Base-by-base conservation (phyloP, 2,888 invertebrate species). In the Endomychus coccineus region DNA sequence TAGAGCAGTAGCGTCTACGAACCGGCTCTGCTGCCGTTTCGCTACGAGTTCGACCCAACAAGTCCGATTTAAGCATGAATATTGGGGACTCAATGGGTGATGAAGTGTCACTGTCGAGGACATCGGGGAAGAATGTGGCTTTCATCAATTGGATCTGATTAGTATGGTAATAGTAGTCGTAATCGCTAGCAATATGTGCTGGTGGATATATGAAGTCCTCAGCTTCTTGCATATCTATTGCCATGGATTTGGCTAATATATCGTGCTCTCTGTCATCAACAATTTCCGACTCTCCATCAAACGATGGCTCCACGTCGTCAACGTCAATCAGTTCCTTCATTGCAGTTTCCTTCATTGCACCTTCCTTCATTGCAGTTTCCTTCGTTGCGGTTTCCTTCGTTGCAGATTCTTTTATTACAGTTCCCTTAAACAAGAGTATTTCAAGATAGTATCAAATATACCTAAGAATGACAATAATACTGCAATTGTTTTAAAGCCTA, bases 141-240 rank as follows among this genome's bases (percentile, higher is more conserved):
- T 37, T 37, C 36, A 37, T 25, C 31, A 32, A 16, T 16, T 37
- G 36, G 19, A 37, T 31, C 12, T 37, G 36, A 5, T 30, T 31
- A 21, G 23, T 32, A 15, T 37, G 36, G 19, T 37, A 37, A 27
- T 28, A 37, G 15, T 31, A 16, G 27, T 37, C 36, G 10, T 13
- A 17, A 19, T 31, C 25, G 17, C 19, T 25, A 7, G 36, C 25
- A 16, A 31, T 31, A 21, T 37, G 31, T 4, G 31, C 31, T 11
- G 31, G 31, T 16, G 30, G 14, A 6, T 27, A 16, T 21, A 27
- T 25, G 6, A 29, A 28, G 10, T 37, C 37, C 25, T 45, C 54
- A 16, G 52, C 50, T 13, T 52, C 52, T 14, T 55, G 55, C n/a
- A 48, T 39, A 33, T 54, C 46, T 6, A 51, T 47, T n/a, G 51